Evolutionary conservation across 1,140 invertebrate genomes (phyloP).

Genomic region (Drosophila repleta): DNA sequence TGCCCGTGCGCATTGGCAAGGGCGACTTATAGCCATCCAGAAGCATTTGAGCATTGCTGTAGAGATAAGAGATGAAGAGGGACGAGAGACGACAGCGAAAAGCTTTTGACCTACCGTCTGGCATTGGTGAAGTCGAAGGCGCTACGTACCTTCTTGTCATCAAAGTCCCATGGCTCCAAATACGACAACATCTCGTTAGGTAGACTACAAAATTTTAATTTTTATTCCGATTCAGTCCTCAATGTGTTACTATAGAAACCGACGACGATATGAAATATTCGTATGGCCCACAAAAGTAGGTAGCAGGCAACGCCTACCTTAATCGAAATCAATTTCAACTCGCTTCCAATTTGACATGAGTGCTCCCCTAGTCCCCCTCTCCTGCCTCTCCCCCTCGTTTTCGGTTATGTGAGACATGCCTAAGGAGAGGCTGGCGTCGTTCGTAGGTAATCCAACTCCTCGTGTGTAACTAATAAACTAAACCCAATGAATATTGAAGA

Average conservation of each 20-base stretch:
- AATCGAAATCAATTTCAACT: not conserved
- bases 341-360: not conserved
- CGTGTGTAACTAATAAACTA: not conserved
- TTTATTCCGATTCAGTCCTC: not conserved
- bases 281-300: not conserved
- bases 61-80: constrained; percentile 56
- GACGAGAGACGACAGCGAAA: not conserved
- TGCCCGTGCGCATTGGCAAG: constrained; percentile 96
- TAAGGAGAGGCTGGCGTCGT: too few relatives aligned
- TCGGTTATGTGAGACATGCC: not conserved
- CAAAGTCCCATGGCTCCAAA: not conserved
- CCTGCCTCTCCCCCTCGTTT: not conserved
- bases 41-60: constrained; percentile 92
- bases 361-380: not conserved
- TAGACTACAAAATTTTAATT: constrained; percentile 4
- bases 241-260: not conserved
- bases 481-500: not conserved
- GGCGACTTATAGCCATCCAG: constrained; percentile 92
- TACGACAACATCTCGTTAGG: not conserved
- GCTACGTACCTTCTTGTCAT: not conserved
- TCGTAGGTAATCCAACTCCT: not conserved
- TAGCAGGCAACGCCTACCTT: not conserved
- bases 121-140: constrained; percentile 94
- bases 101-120: constrained; percentile 87
- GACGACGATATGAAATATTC: not conserved